These are phyloP conservation scores for Trachelus iudaicus DNA, from an alignment of 2,888 invertebrate species.

Conservation along the genomic window DNA sequence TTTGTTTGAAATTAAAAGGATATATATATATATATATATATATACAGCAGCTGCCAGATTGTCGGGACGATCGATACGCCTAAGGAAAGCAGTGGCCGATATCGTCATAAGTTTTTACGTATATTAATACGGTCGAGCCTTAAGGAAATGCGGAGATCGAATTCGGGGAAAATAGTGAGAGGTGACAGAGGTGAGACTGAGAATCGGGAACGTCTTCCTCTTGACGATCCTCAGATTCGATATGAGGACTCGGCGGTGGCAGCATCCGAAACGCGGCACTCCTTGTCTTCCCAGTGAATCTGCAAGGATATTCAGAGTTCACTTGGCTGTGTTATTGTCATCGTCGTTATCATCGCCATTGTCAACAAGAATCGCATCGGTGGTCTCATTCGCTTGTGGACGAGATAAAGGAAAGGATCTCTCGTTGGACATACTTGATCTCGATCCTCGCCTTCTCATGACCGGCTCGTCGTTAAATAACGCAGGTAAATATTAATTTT, in stretches of 20 bases:
- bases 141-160: not conserved
- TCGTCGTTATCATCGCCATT: not conserved
- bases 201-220: not conserved
- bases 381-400: not conserved
- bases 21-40: no score
- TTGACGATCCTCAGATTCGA: not conserved
- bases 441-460: not conserved
- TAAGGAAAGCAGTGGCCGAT: not conserved
- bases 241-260: not conserved
- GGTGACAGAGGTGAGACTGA: not conserved
- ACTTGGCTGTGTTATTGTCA: not conserved
- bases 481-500: not conserved
- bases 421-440: not conserved
- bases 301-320: not conserved
- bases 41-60: not conserved
- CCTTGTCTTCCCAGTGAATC: not conserved
- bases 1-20: not conserved
- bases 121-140: not conserved
- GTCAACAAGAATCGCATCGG: not conserved
- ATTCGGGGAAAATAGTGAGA: not conserved
- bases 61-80: not conserved
- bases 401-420: not conserved
- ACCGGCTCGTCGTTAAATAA: not conserved
- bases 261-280: not conserved
- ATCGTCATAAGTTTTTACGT: not conserved